Evolutionary conservation across 2,113 vertebrate genomes (phyloP).

Genomic region (Hyaena hyaena): DNA sequence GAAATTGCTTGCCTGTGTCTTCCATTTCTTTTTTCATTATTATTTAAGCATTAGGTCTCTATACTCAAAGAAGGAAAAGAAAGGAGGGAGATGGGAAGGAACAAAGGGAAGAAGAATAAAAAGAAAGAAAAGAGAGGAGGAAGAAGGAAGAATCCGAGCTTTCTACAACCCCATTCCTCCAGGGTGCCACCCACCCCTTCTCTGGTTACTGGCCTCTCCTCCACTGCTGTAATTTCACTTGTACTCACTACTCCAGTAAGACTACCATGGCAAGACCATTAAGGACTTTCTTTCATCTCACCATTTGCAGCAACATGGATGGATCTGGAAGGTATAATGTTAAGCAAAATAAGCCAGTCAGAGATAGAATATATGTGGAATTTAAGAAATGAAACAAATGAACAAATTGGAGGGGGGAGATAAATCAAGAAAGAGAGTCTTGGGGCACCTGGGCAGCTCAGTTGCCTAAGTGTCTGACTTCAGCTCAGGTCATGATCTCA

Average conservation of each 20-base stretch:
- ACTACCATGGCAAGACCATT: not conserved
- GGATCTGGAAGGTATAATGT: not conserved
- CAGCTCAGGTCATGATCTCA: too few relatives aligned
- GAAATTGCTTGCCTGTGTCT: not conserved
- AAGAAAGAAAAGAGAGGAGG: not conserved
- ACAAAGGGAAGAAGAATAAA: not conserved
- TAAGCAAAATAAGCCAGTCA: not conserved
- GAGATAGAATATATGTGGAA: not conserved
- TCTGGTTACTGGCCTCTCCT: not conserved
- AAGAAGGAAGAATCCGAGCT: not conserved
- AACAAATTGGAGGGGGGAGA: not conserved
- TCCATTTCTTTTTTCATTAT: not conserved
- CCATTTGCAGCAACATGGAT: not conserved
- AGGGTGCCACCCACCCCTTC: not conserved
- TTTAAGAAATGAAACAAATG: not conserved
- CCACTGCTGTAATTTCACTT: fast-evolving
- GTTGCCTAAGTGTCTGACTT: too few relatives aligned
- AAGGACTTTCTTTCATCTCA: not conserved
- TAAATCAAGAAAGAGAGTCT: not conserved
- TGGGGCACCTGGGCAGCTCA: not conserved
- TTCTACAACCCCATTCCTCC: fast-evolving
- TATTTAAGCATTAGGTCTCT: not conserved
- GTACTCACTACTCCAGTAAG: not conserved
- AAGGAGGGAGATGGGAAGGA: not conserved
- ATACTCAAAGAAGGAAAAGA: not conserved